Evolutionary conservation across 2,113 vertebrate species (phyloP), one percentile per base, ranked within the genome.

Genomic region (Antechinus flavipes): DNA sequence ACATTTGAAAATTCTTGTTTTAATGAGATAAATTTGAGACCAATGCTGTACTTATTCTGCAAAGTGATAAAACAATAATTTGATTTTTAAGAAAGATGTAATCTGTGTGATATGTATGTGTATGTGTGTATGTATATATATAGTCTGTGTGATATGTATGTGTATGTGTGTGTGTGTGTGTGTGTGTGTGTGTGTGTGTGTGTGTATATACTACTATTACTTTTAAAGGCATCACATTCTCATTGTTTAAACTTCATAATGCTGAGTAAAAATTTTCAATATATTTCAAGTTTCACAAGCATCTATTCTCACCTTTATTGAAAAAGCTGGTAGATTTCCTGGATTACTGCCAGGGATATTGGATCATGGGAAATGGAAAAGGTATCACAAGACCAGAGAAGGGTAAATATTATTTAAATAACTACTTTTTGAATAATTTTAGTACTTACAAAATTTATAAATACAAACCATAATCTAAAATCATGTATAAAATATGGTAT

Each of bases 251-350:
- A 95, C 52, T n/a, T 55, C 46, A 26, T 61, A 91, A 92, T 54
- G 35, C 55, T 90, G 24, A 58, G 19, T 30, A 91, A 91, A 91
- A 84, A 9, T 54, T 54, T 47, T 90, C 90, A 95, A 92, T 95
- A 47, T 95, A 61, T 91, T 93, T 91, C 50, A 97, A 97, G 90
- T 27, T 95, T 97, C 54, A 94, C 61, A 50, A 35, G 95, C 94
- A 91, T 90, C 53, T 93, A 94, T 94, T 90, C 16, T 76, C 56
- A 92, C 90, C n/a, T 47, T 93, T 42, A 1, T n/a, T 84, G 68
- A 42, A 84, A 42, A 10, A 84, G 14, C 16, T 42, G 68, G 14
- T 76, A 76, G 58, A 9, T 30, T 12, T 61, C 8, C 26, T 61
- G 56, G 30, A 1, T n/a, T 35, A n/a, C 61, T 76, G 61, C 5